These are phyloP conservation scores for Caerostris darwini DNA, from an alignment of 1,140 invertebrate genomes.

Conservation along the genomic window DNA sequence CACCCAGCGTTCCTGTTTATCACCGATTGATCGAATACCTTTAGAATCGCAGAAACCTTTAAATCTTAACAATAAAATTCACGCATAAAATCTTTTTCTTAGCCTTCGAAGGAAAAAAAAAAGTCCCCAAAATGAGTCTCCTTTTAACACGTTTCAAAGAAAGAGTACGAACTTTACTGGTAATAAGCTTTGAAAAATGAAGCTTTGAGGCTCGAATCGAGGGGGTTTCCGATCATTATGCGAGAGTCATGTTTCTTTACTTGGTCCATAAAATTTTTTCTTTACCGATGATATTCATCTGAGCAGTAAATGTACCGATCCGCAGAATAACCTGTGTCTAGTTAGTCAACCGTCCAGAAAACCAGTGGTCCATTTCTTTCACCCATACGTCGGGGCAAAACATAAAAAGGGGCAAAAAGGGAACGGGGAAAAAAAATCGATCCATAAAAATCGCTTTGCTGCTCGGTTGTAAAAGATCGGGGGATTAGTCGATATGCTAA, in stretches of 20 bases:
- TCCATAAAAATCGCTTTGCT: slow-evolving; percentile 77
- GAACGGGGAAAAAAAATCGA: slow-evolving; percentile 35
- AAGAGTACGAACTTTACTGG: slow-evolving; percentile 61
- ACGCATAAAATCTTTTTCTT: slow-evolving; percentile 24
- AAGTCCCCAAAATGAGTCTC: not conserved
- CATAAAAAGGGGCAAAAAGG: not conserved
- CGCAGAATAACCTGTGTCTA: slow-evolving; percentile 67
- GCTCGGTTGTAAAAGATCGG: slow-evolving; percentile 75
- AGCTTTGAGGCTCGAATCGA: not conserved
- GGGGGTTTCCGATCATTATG: slow-evolving; percentile 63
- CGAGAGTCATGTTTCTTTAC: slow-evolving; percentile 69
- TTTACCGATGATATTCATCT: slow-evolving; percentile 67
- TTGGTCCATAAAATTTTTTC: slow-evolving; percentile 68
- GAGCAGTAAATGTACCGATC: slow-evolving; percentile 62
- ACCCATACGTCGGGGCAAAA: not conserved
- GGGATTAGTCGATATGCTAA: slow-evolving; percentile 68
- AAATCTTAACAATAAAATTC: not conserved
- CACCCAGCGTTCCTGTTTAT: not conserved
- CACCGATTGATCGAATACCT: not conserved
- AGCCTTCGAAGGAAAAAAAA: slow-evolving; percentile 3
- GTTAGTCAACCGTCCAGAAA: slow-evolving; percentile 77
- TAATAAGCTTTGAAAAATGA: slow-evolving; percentile 74
- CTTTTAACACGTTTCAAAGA: slow-evolving; percentile 70
- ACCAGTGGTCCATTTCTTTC: slow-evolving; percentile 73
- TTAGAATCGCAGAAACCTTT: not conserved